Evolutionary conservation across 2,797 vertebrate species (phyloP).

Genomic region (Falco biarmicus): DNA sequence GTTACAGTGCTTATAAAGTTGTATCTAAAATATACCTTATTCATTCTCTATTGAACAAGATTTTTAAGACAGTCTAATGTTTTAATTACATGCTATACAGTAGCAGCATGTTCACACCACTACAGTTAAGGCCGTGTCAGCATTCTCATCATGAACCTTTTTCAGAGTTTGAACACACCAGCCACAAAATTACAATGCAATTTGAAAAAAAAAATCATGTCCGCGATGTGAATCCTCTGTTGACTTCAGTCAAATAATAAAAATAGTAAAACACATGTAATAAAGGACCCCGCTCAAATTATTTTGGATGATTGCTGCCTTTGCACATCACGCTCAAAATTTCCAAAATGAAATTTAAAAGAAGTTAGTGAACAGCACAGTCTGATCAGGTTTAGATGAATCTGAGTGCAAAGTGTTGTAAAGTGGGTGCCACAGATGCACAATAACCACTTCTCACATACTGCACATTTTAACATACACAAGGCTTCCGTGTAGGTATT

Average conservation of each 20-base stretch:
- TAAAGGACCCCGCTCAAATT: slow-evolving; percentile 53
- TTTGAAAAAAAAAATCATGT: slow-evolving; percentile 27
- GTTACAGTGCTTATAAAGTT: slow-evolving; percentile 74
- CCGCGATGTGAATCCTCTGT: neutral
- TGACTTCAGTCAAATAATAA: neutral
- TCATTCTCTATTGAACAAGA: slow-evolving; percentile 67
- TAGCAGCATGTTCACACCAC: slow-evolving; percentile 58
- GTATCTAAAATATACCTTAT: slow-evolving; percentile 78
- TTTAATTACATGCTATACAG: slow-evolving; percentile 43
- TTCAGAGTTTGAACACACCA: slow-evolving; percentile 33
- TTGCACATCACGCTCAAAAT: slow-evolving; percentile 44
- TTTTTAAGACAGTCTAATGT: slow-evolving; percentile 69
- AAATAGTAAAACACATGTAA: slow-evolving; percentile 32
- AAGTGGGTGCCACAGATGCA: slow-evolving; percentile 38
- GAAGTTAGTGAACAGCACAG: slow-evolving; percentile 10
- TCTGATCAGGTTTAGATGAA: slow-evolving; percentile 19
- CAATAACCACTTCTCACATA: slow-evolving; percentile 16
- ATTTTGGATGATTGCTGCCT: slow-evolving; percentile 44
- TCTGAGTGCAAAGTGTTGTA: slow-evolving; percentile 10
- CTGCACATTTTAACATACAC: slow-evolving; percentile 14
- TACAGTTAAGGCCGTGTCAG: slow-evolving; percentile 54
- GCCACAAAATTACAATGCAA: slow-evolving; percentile 43
- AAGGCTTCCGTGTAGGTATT: neutral
- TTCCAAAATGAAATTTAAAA: slow-evolving; percentile 64
- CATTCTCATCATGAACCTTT: slow-evolving; percentile 46